A percentile compares a stretch with the other conserved stretches of the same genome.
These are phyloP conservation scores for Nemurella pictetii DNA, from an alignment of 2,888 invertebrate species.

Conservation along the genomic window DNA sequence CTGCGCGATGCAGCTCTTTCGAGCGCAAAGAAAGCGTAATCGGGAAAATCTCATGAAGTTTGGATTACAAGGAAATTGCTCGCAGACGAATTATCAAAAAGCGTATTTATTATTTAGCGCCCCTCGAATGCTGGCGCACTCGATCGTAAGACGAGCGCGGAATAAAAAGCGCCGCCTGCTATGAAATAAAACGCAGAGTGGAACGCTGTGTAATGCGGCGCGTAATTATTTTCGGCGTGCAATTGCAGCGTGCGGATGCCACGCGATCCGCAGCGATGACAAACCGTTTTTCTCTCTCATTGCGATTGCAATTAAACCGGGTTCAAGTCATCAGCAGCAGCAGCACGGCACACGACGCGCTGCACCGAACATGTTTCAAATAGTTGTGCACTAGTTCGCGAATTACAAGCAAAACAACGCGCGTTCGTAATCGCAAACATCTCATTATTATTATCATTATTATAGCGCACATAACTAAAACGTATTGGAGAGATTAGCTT, in stretches of 20 bases:
- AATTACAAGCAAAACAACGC: too few relatives aligned
- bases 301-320: too few relatives aligned
- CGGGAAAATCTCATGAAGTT: slow-evolving; percentile 12
- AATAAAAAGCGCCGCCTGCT: not conserved
- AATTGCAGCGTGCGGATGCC: too few relatives aligned
- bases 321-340: too few relatives aligned
- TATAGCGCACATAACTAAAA: not conserved
- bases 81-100: not conserved
- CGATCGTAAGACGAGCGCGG: not conserved
- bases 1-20: not conserved
- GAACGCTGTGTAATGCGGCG: not conserved
- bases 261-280: too few relatives aligned
- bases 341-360: too few relatives aligned
- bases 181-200: not conserved
- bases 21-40: not conserved
- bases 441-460: too few relatives aligned
- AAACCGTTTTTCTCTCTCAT: too few relatives aligned
- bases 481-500: not conserved
- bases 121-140: not conserved
- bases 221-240: not conserved
- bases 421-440: too few relatives aligned
- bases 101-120: not conserved
- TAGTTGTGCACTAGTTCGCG: too few relatives aligned
- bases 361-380: too few relatives aligned
- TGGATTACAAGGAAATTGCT: slow-evolving; percentile 16